A percentile compares a stretch with the other conserved stretches of the same genome.
These are phyloP conservation scores for Eucidaris tribuloides DNA, from an alignment of 35 echinoderm and acorn worm genomes.

Conservation along the genomic window DNA sequence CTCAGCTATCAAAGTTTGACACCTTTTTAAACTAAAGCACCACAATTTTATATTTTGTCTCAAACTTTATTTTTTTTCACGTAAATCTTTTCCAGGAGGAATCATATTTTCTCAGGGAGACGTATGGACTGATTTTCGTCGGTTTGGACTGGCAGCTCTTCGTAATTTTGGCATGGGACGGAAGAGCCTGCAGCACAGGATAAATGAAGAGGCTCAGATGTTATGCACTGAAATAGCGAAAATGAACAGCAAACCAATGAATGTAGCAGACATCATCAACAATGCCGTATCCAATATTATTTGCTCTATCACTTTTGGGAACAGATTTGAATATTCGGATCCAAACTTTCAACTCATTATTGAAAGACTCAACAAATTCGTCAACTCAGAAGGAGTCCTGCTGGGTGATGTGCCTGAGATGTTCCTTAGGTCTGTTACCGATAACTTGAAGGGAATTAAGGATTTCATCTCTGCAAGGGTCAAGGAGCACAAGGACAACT, in stretches of 20 bases:
- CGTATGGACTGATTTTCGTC: constrained; percentile 13
- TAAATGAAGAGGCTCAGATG: constrained; percentile 42
- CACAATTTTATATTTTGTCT: too few species aligned
- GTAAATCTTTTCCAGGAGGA: constrained; percentile 2
- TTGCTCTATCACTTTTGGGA: constrained; percentile 55
- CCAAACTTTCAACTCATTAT: constrained; percentile 34
- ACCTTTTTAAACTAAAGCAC: too few species aligned
- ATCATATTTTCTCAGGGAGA: constrained; percentile 23
- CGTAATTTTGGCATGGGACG: constrained; percentile 33
- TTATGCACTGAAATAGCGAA: background rate
- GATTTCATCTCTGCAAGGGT: constrained; percentile 28
- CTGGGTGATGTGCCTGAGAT: constrained; percentile 16
- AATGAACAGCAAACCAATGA: background rate
- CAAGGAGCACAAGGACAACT: constrained; percentile 33
- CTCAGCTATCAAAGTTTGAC: too few species aligned
- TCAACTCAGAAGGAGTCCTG: background rate
- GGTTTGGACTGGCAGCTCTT: constrained; percentile 38
- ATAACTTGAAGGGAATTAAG: background rate
- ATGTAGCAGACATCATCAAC: constrained; percentile 7
- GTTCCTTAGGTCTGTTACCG: background rate
- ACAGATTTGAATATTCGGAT: constrained; percentile 53
- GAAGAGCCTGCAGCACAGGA: constrained; percentile 47
- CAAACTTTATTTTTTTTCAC: too few species aligned
- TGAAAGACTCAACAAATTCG: background rate
- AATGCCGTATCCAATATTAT: constrained; percentile 76